Percentiles rank a stretch among this genome's conserved stretches.
Evolutionary conservation across 2,888 invertebrate species (phyloP).

Genomic region (Drosophila meridiana): DNA sequence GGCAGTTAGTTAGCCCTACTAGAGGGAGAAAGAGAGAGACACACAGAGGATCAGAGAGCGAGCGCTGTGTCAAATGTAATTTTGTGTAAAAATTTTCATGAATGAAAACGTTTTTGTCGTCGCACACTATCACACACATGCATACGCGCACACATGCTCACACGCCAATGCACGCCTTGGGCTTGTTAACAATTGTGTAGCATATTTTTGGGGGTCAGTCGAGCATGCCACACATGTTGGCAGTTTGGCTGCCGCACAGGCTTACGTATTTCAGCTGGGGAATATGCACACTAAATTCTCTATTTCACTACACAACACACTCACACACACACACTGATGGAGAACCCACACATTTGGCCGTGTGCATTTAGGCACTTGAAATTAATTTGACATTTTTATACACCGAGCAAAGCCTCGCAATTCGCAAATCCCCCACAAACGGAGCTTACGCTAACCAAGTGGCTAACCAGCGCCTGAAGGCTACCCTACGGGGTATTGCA

Average conservation of each 20-base stretch:
- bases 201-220: constrained; percentile 67
- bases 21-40: not conserved
- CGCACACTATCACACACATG: constrained; percentile 21
- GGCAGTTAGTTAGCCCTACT: constrained; percentile 51
- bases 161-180: constrained; percentile 9
- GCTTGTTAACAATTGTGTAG: constrained; percentile 62
- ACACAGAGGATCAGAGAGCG: not conserved
- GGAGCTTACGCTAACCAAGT: not conserved
- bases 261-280: constrained; percentile 27
- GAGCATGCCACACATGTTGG: constrained; percentile 62
- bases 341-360: constrained; percentile 36
- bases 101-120: constrained; percentile 66
- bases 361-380: constrained; percentile 55
- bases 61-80: constrained; percentile 52
- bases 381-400: constrained; percentile 67
- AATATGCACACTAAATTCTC: constrained; percentile 42
- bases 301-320: constrained; percentile 7
- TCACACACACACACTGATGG: not conserved
- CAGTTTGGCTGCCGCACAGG: constrained; percentile 37
- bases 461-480: not conserved
- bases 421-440: constrained; percentile 15
- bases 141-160: not conserved
- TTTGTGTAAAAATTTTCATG: constrained; percentile 73
- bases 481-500: constrained; percentile 24
- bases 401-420: constrained; percentile 38